Evolutionary conservation across 2,797 vertebrate species (phyloP), one percentile per base, ranked within the genome.

Genomic region (Macropodus opercularis): DNA sequence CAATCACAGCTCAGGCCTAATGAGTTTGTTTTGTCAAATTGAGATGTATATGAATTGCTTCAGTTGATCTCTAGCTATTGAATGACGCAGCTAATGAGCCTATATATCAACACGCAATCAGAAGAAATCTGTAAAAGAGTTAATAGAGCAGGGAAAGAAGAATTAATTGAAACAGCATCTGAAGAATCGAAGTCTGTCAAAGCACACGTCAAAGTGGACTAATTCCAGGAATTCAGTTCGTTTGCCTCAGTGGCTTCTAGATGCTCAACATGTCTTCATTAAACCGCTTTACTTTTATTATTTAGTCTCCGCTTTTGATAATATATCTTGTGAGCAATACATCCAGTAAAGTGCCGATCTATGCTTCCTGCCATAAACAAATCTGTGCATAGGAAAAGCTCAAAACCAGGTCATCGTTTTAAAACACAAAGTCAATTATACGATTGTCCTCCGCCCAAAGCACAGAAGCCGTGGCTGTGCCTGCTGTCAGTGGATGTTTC

Each of bases 51-150:
- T 80, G 87, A 83, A 90, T 87, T 72, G 74, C 65, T 83, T 53
- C 77, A 77, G 84, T 81, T 88, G 68, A 85, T 88, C 69, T 84
- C 76, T 40, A 62, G 75, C 70, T 83, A 69, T 65, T 80, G 74
- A 90, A 81, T 85, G 75, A 77, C 81, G 55, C 44, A 7, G 50
- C 85, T 92, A 91, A 92, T 90, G 91, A 75, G 57, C 65, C 81
- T 29, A 90, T 92, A 84, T 75, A 89, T 93, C 90, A 93, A 81
- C 76, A 72, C 74, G 81, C 87, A 91, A 89, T 88, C 80, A 83
- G 79, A 54, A 58, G 53, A 40, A 59, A 80, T 75, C 76, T 47
- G 43, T 69, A 73, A 74, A 86, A 69, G 75, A 59, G 84, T 87
- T 89, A 85, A 86, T 79, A 83, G 87, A 88, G 87, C 90, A 67